phyloP scores from a whole-genome alignment of 2,888 invertebrate genomes.

The Lydus trimaculatus region DNA sequence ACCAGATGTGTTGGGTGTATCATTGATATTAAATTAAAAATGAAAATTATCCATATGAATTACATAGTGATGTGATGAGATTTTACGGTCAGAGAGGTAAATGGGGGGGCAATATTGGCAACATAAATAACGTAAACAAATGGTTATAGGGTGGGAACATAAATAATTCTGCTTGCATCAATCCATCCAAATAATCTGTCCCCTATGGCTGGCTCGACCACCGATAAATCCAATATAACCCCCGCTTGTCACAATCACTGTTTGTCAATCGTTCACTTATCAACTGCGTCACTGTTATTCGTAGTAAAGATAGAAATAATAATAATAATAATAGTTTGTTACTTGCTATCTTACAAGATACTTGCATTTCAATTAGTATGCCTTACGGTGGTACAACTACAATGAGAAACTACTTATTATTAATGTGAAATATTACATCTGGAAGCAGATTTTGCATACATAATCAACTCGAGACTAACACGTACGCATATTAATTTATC shows the following conservation, averaged over 20 bases:
- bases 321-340: neutral
- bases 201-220: constrained; percentile 51
- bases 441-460: neutral
- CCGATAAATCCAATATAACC: constrained; percentile 58
- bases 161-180: constrained; percentile 58
- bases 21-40: constrained; percentile 5
- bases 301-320: no score
- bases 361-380: neutral
- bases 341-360: neutral
- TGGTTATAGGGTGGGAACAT: constrained; percentile 55
- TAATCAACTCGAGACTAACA: neutral
- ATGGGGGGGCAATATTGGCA: neutral
- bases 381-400: neutral
- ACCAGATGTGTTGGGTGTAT: neutral
- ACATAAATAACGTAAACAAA: constrained; percentile 56
- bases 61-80: neutral
- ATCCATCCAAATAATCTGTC: constrained; percentile 59
- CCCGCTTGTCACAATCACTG: constrained; percentile 60
- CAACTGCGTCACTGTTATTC: constrained; percentile 54
- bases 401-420: neutral
- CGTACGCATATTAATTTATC: neutral
- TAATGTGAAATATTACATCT: neutral
- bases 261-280: constrained; percentile 59
- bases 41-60: neutral
- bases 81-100: neutral